Conservation (phyloP, 2,888 invertebrate genomes). For the Palloptera scutellata region DNA sequence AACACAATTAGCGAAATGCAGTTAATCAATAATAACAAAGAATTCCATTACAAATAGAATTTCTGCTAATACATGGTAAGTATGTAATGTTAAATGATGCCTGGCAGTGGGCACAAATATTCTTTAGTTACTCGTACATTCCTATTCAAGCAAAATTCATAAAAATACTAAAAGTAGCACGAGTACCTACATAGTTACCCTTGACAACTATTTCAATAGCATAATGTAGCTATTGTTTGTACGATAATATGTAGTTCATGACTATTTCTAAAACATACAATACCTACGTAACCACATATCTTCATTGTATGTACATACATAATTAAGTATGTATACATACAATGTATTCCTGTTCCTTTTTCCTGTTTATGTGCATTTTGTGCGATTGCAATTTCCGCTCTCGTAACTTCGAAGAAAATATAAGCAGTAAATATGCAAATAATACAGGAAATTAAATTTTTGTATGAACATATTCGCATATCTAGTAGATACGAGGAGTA, state of each 20-base stretch:
- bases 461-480: background rate
- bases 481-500: too few relatives aligned
- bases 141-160: too few relatives aligned
- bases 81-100: too few relatives aligned
- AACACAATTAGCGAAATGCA: too few relatives aligned
- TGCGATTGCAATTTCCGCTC: slow-evolving; percentile 4
- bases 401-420: slow-evolving; percentile 3
- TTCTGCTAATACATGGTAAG: background rate
- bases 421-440: slow-evolving; percentile 13
- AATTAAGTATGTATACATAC: background rate
- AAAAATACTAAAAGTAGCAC: too few relatives aligned
- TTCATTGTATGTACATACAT: slow-evolving; percentile 1
- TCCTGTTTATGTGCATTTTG: slow-evolving; percentile 13
- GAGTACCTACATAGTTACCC: slow-evolving; percentile 15
- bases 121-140: too few relatives aligned
- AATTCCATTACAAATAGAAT: slow-evolving; percentile 7
- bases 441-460: slow-evolving; percentile 10
- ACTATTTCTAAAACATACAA: too few relatives aligned
- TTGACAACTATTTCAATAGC: slow-evolving; percentile 32
- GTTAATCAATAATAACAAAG: slow-evolving; percentile 1
- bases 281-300: too few relatives aligned
- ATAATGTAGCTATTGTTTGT: too few relatives aligned
- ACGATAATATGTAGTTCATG: too few relatives aligned
- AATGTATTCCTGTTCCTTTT: background rate
- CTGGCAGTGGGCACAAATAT: too few relatives aligned